Base-by-base conservation (phyloP, 2,797 vertebrate genomes). In the Macrochelys suwanniensis region DNA sequence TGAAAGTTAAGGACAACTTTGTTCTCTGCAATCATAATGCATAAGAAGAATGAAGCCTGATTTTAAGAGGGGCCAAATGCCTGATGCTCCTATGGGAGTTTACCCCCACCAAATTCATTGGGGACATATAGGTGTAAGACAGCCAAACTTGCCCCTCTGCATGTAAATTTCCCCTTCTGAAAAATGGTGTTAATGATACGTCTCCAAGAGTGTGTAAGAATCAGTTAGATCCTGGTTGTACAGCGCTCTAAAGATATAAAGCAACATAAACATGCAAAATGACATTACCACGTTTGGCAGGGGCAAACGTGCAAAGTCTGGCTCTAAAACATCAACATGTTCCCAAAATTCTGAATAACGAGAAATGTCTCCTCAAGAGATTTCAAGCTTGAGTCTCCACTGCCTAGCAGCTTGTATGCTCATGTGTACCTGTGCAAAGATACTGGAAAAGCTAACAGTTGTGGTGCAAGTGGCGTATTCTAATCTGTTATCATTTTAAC, bases 371-470 rank as follows among this genome's bases (percentile, higher is more conserved):
- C 13, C 12, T 57, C 50, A 12, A 25, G 4, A 84, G 9, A 33
- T 0, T 84, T 96, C 82, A 4, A 1, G 16, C 3, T 2, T 91
- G 19, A 37, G 53, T 1, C 5, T 7, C 90, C 9, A 1, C 17
- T 51, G 23, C 15, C 17, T 5, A 3, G 5, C 11, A 84, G 10
- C 2, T 83, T 6, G 11, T 0, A 13, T 74, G 31, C 1, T 2
- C 76, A 80, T 53, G 51, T 80, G 21, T 71, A 71, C 1, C 0
- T 17, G 6, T 49, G 37, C n/a, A n/a, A 68, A 71, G 37, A 42
- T 42, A 71, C 23, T 47, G 45, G 47, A 28, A 47, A 76, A 45
- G 7, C 74, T 16, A 71, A 42, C 37, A 6, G 21, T 68, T 68
- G 65, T 12, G n/a, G 5, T 71, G 65, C 9, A 8, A 71, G 12